Conservation (phyloP, 1,140 invertebrate genomes). For the Drosophila lacertosa region DNA sequence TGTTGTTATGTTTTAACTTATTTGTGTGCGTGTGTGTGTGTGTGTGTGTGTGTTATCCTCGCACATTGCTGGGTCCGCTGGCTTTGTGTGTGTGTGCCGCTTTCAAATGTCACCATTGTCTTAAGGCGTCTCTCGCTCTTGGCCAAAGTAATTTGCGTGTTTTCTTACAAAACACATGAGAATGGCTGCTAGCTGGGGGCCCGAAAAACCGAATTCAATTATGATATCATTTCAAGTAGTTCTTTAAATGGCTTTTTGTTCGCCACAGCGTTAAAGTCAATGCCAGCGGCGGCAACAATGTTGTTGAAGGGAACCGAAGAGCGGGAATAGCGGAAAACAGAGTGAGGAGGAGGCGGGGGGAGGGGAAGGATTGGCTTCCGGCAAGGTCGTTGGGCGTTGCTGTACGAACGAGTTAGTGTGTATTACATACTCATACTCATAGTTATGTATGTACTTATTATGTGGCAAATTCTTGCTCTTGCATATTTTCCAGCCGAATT, state of each 20-base stretch:
- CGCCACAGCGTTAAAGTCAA: not conserved
- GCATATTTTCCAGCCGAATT: constrained; percentile 70
- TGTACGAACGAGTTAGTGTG: constrained; percentile 19
- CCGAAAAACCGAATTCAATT: constrained; percentile 66
- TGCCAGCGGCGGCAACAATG: constrained; percentile 12
- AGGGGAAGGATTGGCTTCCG: constrained; percentile 9
- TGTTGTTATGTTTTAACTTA: constrained; percentile 17
- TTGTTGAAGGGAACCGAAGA: no score
- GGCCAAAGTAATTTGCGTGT: constrained; percentile 54
- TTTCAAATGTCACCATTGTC: constrained; percentile 69
- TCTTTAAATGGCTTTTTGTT: constrained; percentile 65
- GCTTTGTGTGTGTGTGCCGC: constrained; percentile 18
- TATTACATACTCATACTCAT: constrained; percentile 15
- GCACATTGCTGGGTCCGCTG: constrained; percentile 10
- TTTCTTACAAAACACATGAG: constrained; percentile 29
- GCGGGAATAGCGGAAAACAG: no score
- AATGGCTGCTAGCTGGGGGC: constrained; percentile 3
- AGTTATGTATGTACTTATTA: constrained; percentile 15
- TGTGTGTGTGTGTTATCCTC: no score
- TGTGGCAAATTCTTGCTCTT: constrained; percentile 36
- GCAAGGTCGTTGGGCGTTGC: constrained; percentile 12
- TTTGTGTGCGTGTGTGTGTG: no score
- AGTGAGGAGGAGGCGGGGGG: not conserved
- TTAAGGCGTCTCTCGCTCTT: constrained; percentile 52
- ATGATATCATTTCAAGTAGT: constrained; percentile 76